Evolutionary conservation across 2,113 vertebrate genomes (phyloP).

Genomic region (Hylia prasina): DNA sequence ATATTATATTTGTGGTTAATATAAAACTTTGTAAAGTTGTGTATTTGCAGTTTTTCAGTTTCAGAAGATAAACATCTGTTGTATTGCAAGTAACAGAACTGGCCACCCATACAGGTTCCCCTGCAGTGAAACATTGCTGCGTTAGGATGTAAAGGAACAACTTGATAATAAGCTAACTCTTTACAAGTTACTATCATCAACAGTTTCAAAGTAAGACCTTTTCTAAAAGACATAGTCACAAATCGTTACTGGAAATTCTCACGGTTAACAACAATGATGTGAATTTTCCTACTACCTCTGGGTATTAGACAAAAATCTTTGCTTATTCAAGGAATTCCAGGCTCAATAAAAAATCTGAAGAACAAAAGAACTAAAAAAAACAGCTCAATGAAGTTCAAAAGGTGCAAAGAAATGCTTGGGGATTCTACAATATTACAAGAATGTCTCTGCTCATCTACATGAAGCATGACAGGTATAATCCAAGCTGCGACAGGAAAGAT

Average conservation of each 20-base stretch:
- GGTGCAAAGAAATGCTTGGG: slow-evolving; percentile 1
- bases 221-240: background rate
- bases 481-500: background rate
- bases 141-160: background rate
- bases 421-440: slow-evolving; percentile 2
- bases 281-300: background rate
- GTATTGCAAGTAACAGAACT: background rate
- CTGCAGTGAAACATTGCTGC: background rate
- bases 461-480: slow-evolving; percentile 28
- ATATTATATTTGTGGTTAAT: too few relatives aligned
- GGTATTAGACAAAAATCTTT: slow-evolving; percentile 6
- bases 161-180: background rate
- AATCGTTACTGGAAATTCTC: background rate
- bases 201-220: background rate
- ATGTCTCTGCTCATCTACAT: slow-evolving; percentile 11
- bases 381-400: background rate
- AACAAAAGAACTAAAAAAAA: slow-evolving; percentile 33
- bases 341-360: slow-evolving; percentile 13
- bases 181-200: background rate
- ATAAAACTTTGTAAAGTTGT: too few relatives aligned
- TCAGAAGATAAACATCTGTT: background rate
- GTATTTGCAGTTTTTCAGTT: background rate
- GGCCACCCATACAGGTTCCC: background rate
- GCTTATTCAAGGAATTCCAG: slow-evolving; percentile 42
- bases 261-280: background rate